These are phyloP conservation scores for Grallaria varia DNA, from an alignment of 2,113 vertebrate genomes.

Conservation along the genomic window DNA sequence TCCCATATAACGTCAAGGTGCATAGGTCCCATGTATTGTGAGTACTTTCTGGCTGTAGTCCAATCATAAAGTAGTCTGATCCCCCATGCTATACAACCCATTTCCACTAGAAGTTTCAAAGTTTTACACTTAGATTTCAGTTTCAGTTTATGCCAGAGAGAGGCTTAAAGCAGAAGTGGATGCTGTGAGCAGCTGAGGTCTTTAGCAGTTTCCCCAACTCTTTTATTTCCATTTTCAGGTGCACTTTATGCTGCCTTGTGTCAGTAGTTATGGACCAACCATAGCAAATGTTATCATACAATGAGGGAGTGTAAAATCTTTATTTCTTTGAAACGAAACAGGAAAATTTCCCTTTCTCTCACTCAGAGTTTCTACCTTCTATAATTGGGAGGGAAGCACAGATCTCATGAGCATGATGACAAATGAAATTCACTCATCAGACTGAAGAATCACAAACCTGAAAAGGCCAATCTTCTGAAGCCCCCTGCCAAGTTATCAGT, in stretches of 20 bases:
- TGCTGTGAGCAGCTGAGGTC: background rate
- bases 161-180: background rate
- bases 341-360: background rate
- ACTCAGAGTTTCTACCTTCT: background rate
- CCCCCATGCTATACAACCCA: background rate
- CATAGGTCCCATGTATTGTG: too few species aligned
- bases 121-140: background rate
- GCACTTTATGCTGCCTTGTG: background rate
- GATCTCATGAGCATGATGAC: background rate
- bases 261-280: background rate
- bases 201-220: background rate
- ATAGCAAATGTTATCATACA: background rate
- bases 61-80: background rate
- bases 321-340: background rate
- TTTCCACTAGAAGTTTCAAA: background rate
- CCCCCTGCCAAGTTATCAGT: background rate
- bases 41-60: background rate
- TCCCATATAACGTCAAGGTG: background rate
- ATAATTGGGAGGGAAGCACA: background rate
- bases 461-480: background rate
- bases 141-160: background rate
- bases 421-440: background rate
- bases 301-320: background rate
- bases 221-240: background rate
- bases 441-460: background rate